Conservation (phyloP, 2,113 vertebrate genomes). For the Cygnus buccinator region DNA sequence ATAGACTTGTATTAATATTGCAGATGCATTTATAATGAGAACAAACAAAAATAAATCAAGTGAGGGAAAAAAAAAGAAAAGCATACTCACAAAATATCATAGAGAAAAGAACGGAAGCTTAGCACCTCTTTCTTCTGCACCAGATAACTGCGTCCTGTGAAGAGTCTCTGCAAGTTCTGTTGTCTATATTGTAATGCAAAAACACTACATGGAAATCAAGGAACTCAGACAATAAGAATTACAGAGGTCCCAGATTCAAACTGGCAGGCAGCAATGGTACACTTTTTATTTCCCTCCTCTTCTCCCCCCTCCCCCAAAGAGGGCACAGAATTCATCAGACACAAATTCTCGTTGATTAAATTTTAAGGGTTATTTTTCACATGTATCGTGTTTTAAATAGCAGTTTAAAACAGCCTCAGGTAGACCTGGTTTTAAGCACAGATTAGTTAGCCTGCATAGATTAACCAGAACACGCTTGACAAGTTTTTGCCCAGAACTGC, state of each 20-base stretch:
- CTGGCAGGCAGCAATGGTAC: neutral
- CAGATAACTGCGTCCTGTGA: slow-evolving; percentile 2
- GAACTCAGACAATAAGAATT: neutral
- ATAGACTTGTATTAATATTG: neutral
- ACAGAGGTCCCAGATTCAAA: neutral
- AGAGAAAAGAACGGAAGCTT: neutral
- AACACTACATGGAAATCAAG: slow-evolving; percentile 27
- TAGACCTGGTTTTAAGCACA: slow-evolving; percentile 4
- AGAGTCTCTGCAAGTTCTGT: slow-evolving; percentile 44
- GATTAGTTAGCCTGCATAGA: neutral
- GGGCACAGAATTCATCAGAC: neutral
- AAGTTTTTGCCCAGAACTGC: neutral
- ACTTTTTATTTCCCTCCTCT: neutral
- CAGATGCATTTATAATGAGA: neutral
- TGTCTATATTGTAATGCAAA: slow-evolving; percentile 59
- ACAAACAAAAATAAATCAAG: neutral
- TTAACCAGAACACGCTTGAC: slow-evolving; percentile 11
- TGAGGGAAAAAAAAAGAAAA: neutral
- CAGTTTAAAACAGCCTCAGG: neutral
- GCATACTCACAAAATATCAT: slow-evolving; percentile 26
- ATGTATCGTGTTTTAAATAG: neutral
- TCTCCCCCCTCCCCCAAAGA: neutral
- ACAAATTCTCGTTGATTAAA: neutral
- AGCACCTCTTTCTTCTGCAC: slow-evolving; percentile 17
- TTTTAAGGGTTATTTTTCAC: neutral